Evolutionary conservation across 2,797 vertebrate species (phyloP), one percentile per base, ranked within the genome.

Genomic region (Hippopotamyrus pictus): DNA sequence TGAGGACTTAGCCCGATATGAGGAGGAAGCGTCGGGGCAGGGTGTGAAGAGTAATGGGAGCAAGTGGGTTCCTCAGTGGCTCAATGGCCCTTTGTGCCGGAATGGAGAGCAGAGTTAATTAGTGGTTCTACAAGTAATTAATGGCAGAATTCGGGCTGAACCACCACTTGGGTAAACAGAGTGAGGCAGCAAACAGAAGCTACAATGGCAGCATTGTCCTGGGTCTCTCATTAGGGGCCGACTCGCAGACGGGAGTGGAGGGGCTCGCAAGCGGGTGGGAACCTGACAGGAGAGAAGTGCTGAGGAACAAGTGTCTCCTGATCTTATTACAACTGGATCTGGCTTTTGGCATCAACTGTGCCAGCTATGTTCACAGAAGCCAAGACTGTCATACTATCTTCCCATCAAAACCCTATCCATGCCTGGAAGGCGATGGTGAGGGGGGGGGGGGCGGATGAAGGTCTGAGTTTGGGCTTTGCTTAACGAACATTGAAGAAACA

Each of bases 141-240:
- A 92, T 25, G 88, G 89, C 94, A 94, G 93, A 94, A 93, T 96
- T 94, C 93, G 93, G 95, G 94, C 94, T 95, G 94, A 88, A 88
- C 87, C 91, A 94, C 93, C 95, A 96, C 96, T 97, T 96, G 95
- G 94, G 95, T 97, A 98, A 97, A 98, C 95, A 97, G 94, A 93
- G 94, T 93, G 59, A 94, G 95, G 92, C 96, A 96, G 95, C 65
- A 89, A 96, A 95, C 90, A 94, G 91, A 94, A 95, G 94, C 95
- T 96, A 97, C 96, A 98, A 97, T 96, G 94, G 94, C 93, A 93
- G 94, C 92, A 97, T 98, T 98, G 97, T 98, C 95, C 95, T 95
- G 92, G 92, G 92, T 93, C 94, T 96, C 97, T 98, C 96, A 97
- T 95, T 98, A 97, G 91, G 94, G 92, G 91, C 65, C 41, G 89